phyloP scores from a whole-genome alignment of 1,140 invertebrate genomes.

The Heterodera schachtii region DNA sequence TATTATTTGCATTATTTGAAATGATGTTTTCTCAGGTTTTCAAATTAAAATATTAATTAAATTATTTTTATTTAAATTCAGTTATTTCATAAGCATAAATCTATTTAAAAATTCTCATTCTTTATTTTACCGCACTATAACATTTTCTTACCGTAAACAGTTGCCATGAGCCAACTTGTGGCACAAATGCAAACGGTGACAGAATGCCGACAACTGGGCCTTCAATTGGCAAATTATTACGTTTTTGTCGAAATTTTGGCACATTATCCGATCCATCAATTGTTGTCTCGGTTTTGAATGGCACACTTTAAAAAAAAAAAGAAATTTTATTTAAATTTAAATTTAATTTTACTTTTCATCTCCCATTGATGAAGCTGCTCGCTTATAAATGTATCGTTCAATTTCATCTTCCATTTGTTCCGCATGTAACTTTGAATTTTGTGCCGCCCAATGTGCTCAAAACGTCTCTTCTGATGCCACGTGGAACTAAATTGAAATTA shows the following conservation, averaged over 20 bases:
- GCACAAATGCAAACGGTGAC: conserved; percentile 23
- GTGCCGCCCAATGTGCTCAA: neutral
- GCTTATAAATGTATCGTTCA: neutral
- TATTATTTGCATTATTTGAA: too few species aligned
- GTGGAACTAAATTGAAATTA: neutral
- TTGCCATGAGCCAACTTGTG: conserved; percentile 15
- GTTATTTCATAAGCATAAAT: too few species aligned
- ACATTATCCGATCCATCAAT: neutral
- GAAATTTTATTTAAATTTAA: too few species aligned
- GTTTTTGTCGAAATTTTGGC: conserved; percentile 11
- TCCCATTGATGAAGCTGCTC: neutral
- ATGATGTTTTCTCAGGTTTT: too few species aligned
- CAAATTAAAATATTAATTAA: too few species aligned
- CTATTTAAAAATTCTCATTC: too few species aligned
- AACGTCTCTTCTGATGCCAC: neutral
- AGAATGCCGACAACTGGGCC: conserved; percentile 13
- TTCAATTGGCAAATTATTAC: neutral
- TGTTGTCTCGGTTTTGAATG: neutral
- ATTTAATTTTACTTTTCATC: neutral
- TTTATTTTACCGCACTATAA: neutral
- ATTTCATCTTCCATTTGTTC: conserved; percentile 3
- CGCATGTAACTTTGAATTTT: neutral
- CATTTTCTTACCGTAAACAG: conserved; percentile 15
- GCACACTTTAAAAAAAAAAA: neutral
- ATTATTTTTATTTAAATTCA: too few species aligned